A percentile compares a stretch with the other conserved stretches of the same genome.
Conservation (phyloP, 2,888 invertebrate genomes). For the Abrostola tripartita region DNA sequence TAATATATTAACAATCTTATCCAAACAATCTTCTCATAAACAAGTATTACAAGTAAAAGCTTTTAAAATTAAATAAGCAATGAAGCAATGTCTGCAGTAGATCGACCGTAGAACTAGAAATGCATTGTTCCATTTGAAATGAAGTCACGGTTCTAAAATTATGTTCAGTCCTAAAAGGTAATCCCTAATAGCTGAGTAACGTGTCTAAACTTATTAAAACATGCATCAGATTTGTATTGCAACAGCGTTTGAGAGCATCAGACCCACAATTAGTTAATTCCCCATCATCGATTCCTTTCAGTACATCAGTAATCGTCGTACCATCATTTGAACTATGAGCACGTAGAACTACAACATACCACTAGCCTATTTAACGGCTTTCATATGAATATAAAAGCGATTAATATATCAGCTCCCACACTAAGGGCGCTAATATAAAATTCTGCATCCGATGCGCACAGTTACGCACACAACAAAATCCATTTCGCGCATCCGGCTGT, state of each 20-base stretch:
- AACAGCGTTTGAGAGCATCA: constrained; percentile 27
- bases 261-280: constrained; percentile 42
- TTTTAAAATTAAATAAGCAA: constrained; percentile 22
- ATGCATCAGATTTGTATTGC: constrained; percentile 53
- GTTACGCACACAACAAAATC: constrained; percentile 80
- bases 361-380: constrained; percentile 56
- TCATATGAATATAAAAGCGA: constrained; percentile 60
- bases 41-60: constrained; percentile 1
- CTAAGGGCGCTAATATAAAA: constrained; percentile 76
- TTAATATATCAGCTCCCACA: constrained; percentile 67
- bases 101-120: constrained; percentile 36
- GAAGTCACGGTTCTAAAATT: constrained; percentile 54
- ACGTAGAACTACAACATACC: constrained; percentile 58
- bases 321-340: constrained; percentile 43
- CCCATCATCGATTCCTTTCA: constrained; percentile 51
- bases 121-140: constrained; percentile 44
- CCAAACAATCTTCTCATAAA: background rate
- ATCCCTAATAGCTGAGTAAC: constrained; percentile 50
- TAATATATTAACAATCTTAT: background rate
- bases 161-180: constrained; percentile 49
- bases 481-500: constrained; percentile 87
- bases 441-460: constrained; percentile 77
- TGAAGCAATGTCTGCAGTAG: constrained; percentile 16
- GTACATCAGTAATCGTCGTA: constrained; percentile 41
- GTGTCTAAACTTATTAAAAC: constrained; percentile 51